These are phyloP conservation scores for Hycleus cichorii DNA, from an alignment of 1,140 invertebrate genomes.

Conservation along the genomic window DNA sequence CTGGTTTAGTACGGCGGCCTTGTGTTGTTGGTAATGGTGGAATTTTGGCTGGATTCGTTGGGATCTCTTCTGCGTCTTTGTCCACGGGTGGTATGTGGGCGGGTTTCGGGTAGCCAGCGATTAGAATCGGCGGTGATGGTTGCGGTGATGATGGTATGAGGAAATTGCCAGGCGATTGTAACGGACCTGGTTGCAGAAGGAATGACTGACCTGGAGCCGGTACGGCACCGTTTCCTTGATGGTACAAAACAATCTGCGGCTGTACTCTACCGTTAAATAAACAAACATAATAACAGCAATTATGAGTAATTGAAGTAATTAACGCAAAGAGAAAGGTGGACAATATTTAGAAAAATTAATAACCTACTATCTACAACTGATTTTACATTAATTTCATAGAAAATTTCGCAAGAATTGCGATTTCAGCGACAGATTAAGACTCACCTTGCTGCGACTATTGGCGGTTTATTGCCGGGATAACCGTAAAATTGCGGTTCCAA, in stretches of 20 bases:
- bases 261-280: constrained; percentile 22
- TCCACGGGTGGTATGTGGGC: constrained; percentile 36
- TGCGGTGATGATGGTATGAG: constrained; percentile 11
- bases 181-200: constrained; percentile 32
- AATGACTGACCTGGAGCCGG: constrained; percentile 32
- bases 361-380: no score
- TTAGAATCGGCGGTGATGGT: constrained; percentile 23
- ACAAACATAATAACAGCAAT: no score
- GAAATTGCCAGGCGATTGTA: not conserved
- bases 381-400: no score
- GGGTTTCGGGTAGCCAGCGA: constrained; percentile 31
- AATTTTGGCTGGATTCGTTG: constrained; percentile 30
- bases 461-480: no score
- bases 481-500: constrained; percentile 1
- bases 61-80: constrained; percentile 39
- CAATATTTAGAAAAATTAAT: no score
- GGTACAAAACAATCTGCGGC: constrained; percentile 33
- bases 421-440: no score
- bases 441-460: no score
- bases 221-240: constrained; percentile 17
- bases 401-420: no score
- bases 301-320: constrained; percentile 1
- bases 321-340: no score
- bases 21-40: constrained; percentile 20
- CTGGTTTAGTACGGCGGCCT: constrained; percentile 32